phyloP scores from a whole-genome alignment of 2,888 invertebrate genomes.

The Acanthococcus lagerstroemiae region DNA sequence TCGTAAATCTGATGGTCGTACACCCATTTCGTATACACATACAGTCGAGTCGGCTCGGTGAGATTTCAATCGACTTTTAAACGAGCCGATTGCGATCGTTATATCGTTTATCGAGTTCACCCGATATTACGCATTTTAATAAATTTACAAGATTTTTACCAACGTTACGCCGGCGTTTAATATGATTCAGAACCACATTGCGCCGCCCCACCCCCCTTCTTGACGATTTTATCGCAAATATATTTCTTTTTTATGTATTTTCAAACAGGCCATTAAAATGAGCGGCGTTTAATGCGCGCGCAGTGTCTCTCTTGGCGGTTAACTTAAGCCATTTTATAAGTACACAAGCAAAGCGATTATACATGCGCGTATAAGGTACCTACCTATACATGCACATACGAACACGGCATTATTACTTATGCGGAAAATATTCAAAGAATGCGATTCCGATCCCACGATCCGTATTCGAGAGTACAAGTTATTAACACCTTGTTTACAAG shows the following conservation, averaged over 20 bases:
- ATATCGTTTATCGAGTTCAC: constrained; percentile 1
- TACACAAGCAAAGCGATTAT: too few relatives aligned
- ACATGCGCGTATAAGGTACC: too few relatives aligned
- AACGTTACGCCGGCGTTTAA: neutral
- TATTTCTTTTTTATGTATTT: too few relatives aligned
- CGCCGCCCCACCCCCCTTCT: neutral
- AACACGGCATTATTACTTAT: constrained; percentile 6
- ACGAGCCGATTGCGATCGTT: constrained; percentile 6
- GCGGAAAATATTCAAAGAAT: constrained; percentile 22
- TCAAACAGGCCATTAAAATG: neutral
- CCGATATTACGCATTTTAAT: constrained; percentile 6
- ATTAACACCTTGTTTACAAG: constrained; percentile 28
- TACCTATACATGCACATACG: too few relatives aligned
- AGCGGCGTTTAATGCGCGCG: constrained; percentile 16
- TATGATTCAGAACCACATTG: neutral
- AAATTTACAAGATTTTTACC: constrained; percentile 7
- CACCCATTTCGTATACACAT: too few relatives aligned
- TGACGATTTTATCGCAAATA: neutral
- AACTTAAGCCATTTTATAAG: too few relatives aligned
- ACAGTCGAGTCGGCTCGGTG: neutral
- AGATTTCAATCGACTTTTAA: neutral
- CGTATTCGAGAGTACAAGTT: constrained; percentile 11
- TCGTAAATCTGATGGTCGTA: neutral
- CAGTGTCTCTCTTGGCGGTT: constrained; percentile 2
- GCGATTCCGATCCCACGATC: constrained; percentile 26